Percentiles rank a stretch among this genome's conserved stretches.
Evolutionary conservation across 2,888 invertebrate genomes (phyloP).

Genomic region (Sclerodermus sp.): DNA sequence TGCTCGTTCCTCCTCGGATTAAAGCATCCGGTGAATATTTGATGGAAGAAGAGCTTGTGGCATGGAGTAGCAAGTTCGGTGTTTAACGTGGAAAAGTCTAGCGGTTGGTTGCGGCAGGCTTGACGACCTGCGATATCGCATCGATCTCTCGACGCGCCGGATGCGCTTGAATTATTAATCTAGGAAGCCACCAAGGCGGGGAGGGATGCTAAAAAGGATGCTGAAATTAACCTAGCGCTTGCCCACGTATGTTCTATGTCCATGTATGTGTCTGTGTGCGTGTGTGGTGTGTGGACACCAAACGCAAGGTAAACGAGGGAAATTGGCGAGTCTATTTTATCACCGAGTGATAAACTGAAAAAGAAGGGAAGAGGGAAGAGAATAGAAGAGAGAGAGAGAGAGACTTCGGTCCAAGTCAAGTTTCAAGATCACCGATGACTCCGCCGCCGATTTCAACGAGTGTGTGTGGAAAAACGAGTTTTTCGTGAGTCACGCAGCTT

Average conservation of each 20-base stretch:
- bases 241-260: constrained; percentile 8
- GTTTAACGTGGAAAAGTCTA: neutral
- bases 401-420: neutral
- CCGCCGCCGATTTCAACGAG: neutral
- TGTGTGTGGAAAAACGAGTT: constrained; percentile 17
- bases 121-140: too few species aligned
- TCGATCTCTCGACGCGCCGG: neutral
- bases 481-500: constrained; percentile 21
- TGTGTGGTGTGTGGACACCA: neutral
- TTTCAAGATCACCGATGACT: constrained; percentile 9
- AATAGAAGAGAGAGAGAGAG: too few species aligned
- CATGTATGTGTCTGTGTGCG: neutral
- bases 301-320: constrained; percentile 1
- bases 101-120: too few species aligned
- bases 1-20: too few species aligned
- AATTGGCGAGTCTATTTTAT: neutral
- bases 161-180: neutral
- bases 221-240: constrained; percentile 8
- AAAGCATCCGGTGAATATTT: too few species aligned
- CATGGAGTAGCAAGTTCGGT: neutral
- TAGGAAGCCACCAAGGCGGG: neutral
- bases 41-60: neutral
- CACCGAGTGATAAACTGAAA: too few species aligned
- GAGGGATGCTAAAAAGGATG: neutral
- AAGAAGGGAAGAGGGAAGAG: too few species aligned